Base-by-base conservation (phyloP, 2,113 vertebrate species). In the Limanda limanda region DNA sequence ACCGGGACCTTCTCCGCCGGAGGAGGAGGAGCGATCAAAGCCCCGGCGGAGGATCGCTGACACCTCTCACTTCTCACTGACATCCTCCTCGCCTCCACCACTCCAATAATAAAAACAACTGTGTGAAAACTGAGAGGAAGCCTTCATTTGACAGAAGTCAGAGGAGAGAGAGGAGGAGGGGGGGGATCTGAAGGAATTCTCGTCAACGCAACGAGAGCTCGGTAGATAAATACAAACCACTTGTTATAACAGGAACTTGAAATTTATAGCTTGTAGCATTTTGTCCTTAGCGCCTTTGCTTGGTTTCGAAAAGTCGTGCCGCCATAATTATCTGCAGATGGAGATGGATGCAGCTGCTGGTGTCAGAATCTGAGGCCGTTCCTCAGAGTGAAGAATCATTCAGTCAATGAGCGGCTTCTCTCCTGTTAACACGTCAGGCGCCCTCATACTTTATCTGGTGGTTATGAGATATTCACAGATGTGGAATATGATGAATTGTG, bases 231-330 rank as follows among this genome's bases (percentile, higher is more conserved):
- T 93, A 93, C 84, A 92, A 94, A 92, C 86, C 94, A 95, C 92
- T 94, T 94, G 94, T 95, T 94, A 94, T 92, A 94, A 94, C 93
- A 94, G 93, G 93, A 95, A 93, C 91, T 92, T 88, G 93, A 94
- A 92, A 95, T 93, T 92, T 91, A 93, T 93, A 94, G 91, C 92
- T 94, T 91, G 91, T 94, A 92, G 90, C 92, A 84, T 92, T 94
- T 94, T 91, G 92, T 94, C 89, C 89, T 89, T 77, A 88, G 84
- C 81, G 84, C 79, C 86, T 92, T 54, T 91, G 92, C 92, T 93
- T 92, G 80, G 90, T 93, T 93, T 94, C 84, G 92, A 93, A 31
- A 94, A 94, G n/a, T 94, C 92, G 84, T 82, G 89, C 72, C 17
- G 74, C 86, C 76, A 69, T 95, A 94, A 94, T 95, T 91, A 92